Conservation (phyloP, 2,888 invertebrate genomes). For the Megalurothrips usitatus region DNA sequence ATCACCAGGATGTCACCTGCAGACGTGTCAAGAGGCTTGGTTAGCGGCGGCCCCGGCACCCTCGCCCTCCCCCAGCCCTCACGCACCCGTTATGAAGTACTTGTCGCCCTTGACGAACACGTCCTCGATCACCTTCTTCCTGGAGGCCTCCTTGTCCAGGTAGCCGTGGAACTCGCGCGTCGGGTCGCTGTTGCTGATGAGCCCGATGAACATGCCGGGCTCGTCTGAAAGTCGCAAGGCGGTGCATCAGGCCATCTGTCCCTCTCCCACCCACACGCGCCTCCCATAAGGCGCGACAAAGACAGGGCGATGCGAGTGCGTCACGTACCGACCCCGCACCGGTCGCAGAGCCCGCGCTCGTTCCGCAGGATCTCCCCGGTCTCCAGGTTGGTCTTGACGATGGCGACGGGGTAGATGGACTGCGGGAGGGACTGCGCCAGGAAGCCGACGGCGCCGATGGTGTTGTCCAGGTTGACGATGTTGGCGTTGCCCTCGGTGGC, state of each 20-base stretch:
- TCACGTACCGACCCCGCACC: constrained; percentile 62
- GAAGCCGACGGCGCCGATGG: constrained; percentile 87
- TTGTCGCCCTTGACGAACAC: constrained; percentile 63
- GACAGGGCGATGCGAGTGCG: too few species aligned
- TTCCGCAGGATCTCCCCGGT: constrained; percentile 63
- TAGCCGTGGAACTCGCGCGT: constrained; percentile 67
- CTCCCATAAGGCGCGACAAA: too few species aligned
- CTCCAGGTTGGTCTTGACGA: constrained; percentile 60
- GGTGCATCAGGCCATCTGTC: too few species aligned
- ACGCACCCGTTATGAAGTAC: constrained; percentile 56
- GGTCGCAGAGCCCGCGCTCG: constrained; percentile 62
- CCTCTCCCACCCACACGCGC: too few species aligned
- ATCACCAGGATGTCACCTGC: constrained; percentile 56
- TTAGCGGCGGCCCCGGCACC: background rate
- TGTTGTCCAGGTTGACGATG: constrained; percentile 87
- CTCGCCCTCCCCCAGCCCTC: background rate
- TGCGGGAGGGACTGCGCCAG: constrained; percentile 62
- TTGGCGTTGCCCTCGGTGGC: constrained; percentile 96
- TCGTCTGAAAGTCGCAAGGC: constrained; percentile 57
- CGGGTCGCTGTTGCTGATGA: constrained; percentile 60
- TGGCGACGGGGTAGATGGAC: constrained; percentile 61
- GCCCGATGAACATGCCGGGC: constrained; percentile 78
- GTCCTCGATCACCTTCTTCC: constrained; percentile 59
- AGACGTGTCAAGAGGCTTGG: constrained; percentile 28
- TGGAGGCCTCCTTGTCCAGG: constrained; percentile 56